phyloP scores from a whole-genome alignment of 2,888 invertebrate species.

The Yponomeuta malinellus region DNA sequence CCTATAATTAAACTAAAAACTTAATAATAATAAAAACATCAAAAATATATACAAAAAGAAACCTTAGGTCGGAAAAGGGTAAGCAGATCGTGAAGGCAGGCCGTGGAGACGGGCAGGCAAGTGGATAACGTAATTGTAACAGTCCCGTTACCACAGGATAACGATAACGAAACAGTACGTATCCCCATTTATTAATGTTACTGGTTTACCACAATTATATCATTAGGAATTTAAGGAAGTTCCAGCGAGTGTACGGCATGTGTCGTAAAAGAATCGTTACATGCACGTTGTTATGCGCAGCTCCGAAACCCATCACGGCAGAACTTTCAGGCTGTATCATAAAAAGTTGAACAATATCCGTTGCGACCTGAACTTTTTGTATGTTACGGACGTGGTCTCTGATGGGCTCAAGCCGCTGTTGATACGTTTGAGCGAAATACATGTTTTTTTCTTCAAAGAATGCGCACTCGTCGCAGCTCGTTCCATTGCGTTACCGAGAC shows the following conservation, averaged over 20 bases:
- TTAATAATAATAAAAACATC: too few species aligned
- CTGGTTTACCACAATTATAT: neutral
- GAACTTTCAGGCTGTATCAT: slow-evolving; percentile 15
- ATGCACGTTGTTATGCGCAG: neutral
- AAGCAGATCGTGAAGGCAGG: too few species aligned
- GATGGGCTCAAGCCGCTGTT: slow-evolving; percentile 17
- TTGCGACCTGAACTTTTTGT: slow-evolving; percentile 17
- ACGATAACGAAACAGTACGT: neutral
- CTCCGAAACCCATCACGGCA: slow-evolving; percentile 16
- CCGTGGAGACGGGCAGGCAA: neutral
- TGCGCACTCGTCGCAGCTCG: slow-evolving; percentile 16
- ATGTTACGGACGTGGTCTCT: slow-evolving; percentile 15
- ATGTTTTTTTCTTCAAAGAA: slow-evolving; percentile 18
- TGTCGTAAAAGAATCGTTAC: neutral
- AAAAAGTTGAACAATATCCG: slow-evolving; percentile 17
- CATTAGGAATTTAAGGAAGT: neutral
- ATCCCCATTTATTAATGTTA: neutral
- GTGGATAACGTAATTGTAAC: neutral
- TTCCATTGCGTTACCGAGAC: slow-evolving; percentile 17
- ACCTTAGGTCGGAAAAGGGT: too few species aligned
- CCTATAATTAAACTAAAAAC: too few species aligned
- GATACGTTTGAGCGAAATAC: slow-evolving; percentile 12
- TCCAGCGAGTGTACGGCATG: neutral
- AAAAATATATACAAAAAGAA: too few species aligned
- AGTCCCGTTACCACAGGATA: neutral